Evolutionary conservation across 2,888 invertebrate genomes (phyloP), one percentile per base, ranked within the genome.

Genomic region (Parelbella ahira): DNA sequence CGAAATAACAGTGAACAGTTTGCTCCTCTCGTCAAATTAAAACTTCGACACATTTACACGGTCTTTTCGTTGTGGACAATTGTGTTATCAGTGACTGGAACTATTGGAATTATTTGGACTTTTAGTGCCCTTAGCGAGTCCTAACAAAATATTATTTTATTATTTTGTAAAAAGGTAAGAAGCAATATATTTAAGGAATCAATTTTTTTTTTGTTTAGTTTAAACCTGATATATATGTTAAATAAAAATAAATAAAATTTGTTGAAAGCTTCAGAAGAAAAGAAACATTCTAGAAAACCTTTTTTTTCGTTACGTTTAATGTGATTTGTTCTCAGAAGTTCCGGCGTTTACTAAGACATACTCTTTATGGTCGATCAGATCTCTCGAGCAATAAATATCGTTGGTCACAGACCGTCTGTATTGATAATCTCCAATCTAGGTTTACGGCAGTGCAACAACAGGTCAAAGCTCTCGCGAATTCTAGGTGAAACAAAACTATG

Each of bases 1-100:
- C 66, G 65, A 71, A 69, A 68, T 71, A 68, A 69, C 68, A 65
- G 67, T 68, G 69, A 76, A 71, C 66, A 60, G 69, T 61, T 67
- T 62, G 67, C 66, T 68, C 62, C 69, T 71, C 66, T 67, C 70
- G 65, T 56, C 63, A 57, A 68, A 72, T 65, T 60, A 69, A 77
- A 74, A 72, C 75, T 68, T 63, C 64, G 53, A 53, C 60, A 67
- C 56, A 58, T 62, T 53, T 54, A 54, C 54, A 64, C 63, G 50
- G 55, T 58, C 69, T 68, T 65, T 44, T 20, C 8, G 19, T 39
- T 50, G 51, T 50, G 46, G 67, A 56, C 53, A 62, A 63, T 65
- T 52, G 51, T 47, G 45, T 27, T 38, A 41, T 30, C 24, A 24
- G 53, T 51, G 53, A 37, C 30, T 38, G n/a, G 42, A 46, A 48